phyloP scores from a whole-genome alignment of 2,888 invertebrate species.

The Polydrusus cervinus region DNA sequence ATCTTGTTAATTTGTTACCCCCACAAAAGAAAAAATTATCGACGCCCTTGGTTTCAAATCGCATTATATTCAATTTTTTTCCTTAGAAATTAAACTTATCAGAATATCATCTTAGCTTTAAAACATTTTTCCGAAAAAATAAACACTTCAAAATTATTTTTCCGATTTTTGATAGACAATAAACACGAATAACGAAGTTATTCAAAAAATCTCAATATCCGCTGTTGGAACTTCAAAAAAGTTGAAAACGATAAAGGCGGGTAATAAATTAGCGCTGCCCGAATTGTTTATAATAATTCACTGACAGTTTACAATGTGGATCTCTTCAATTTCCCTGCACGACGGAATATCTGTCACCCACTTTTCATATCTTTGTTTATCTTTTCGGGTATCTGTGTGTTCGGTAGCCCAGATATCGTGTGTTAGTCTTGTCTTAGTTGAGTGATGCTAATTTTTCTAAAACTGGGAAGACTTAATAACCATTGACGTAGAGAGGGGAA shows the following conservation, averaged over 20 bases:
- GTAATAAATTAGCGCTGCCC: slow-evolving; percentile 65
- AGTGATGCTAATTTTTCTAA: slow-evolving; percentile 57
- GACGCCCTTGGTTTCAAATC: too few relatives aligned
- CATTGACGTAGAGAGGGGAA: slow-evolving; percentile 30
- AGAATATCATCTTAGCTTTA: too few relatives aligned
- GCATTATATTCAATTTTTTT: too few relatives aligned
- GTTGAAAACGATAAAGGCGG: slow-evolving; percentile 63
- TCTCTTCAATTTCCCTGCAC: slow-evolving; percentile 58
- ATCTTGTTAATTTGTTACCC: too few relatives aligned
- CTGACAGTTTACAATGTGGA: slow-evolving; percentile 65
- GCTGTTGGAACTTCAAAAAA: slow-evolving; percentile 45
- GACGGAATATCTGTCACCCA: slow-evolving; percentile 62
- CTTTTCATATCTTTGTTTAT: slow-evolving; percentile 63
- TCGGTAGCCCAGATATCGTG: slow-evolving; percentile 31
- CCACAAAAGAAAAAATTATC: too few relatives aligned
- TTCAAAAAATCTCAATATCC: slow-evolving; percentile 1
- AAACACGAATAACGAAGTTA: slow-evolving; percentile 1
- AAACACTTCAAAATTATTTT: neutral
- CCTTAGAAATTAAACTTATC: too few relatives aligned
- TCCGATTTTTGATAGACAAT: slow-evolving; percentile 8
- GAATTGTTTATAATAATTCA: slow-evolving; percentile 67
- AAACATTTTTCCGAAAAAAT: neutral
- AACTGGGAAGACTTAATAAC: slow-evolving; percentile 36
- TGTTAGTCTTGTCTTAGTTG: slow-evolving; percentile 54
- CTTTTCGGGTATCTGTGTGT: slow-evolving; percentile 33